Percentiles rank a stretch among this genome's conserved stretches.
phyloP scores from a whole-genome alignment of 2,797 vertebrate species.

The Falco columbarius region DNA sequence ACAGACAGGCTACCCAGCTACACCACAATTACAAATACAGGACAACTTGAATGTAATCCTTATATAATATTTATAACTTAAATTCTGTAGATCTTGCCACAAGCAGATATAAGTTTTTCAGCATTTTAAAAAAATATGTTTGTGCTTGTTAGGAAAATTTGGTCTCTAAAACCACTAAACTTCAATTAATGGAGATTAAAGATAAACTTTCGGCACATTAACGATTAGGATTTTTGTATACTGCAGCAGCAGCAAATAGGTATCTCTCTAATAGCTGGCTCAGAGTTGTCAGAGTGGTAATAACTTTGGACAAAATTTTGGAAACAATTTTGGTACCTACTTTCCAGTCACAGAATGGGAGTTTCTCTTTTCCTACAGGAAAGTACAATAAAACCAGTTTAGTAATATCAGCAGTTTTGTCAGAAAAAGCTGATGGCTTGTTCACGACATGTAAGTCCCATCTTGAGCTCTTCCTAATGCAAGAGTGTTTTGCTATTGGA shows the following conservation, averaged over 20 bases:
- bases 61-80: background rate
- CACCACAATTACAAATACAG: background rate
- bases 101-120: background rate
- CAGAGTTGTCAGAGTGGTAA: background rate
- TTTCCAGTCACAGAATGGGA: background rate
- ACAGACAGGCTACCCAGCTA: background rate
- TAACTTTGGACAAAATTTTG: background rate
- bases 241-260: background rate
- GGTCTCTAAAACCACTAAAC: background rate
- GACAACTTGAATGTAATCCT: background rate
- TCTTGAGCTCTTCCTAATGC: background rate
- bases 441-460: background rate
- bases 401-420: background rate
- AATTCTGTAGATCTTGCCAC: background rate
- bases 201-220: background rate
- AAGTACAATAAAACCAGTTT: background rate
- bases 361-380: background rate
- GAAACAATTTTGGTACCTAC: background rate
- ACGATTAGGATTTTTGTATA: background rate
- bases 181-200: background rate
- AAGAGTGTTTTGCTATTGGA: background rate
- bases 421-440: background rate
- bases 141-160: background rate
- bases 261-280: background rate
- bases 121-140: background rate